Evolutionary conservation across 2,888 invertebrate species (phyloP), one percentile per base, ranked within the genome.

Genomic region (Eupsilia transversa): DNA sequence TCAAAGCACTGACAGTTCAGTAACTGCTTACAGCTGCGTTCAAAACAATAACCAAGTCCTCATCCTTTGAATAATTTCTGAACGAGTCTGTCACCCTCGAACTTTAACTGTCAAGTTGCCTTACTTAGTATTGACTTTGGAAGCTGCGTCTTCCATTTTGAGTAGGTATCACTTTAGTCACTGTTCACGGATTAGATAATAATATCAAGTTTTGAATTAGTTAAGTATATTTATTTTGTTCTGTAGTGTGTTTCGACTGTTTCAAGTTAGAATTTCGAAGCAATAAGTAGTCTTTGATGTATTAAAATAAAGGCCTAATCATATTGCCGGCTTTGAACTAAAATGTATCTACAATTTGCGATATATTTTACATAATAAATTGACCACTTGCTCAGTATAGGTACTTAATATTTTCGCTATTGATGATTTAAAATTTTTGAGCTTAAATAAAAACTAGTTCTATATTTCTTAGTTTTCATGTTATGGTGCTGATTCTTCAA

Each of bases 41-140:
- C 66, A 70, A 77, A 84, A 84, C 69, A 80, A 80, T 72, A 65
- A 68, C 60, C 56, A 66, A 76, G 66, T 72, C 49, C 43, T 76
- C 59, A 66, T 43, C 66, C 64, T 70, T 77, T 85, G 66, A 85
- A 82, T 75, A 74, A 87, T 83, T 82, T 59, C 64, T 70, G 46
- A 72, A 83, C 64, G 74, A 72, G 65, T 35, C 61, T 77, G 75
- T 82, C 83, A 82, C 56, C 63, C 57, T 79, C 63, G 46, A 82
- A 71, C 52, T 85, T 83, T 35, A 41, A 59, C 35, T 65, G 41
- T 41, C 52, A 61, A 80, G 80, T 72, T 71, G 43, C 41, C 71
- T 65, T 72, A 33, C 56, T 43, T 38, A 65, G 46, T 33, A 30
- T 30, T 61, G 35, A 72, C 65, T 63, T 77, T 63, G 52, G 20